Conservation (phyloP, 2,113 vertebrate species). For the Ochotona curzoniae region DNA sequence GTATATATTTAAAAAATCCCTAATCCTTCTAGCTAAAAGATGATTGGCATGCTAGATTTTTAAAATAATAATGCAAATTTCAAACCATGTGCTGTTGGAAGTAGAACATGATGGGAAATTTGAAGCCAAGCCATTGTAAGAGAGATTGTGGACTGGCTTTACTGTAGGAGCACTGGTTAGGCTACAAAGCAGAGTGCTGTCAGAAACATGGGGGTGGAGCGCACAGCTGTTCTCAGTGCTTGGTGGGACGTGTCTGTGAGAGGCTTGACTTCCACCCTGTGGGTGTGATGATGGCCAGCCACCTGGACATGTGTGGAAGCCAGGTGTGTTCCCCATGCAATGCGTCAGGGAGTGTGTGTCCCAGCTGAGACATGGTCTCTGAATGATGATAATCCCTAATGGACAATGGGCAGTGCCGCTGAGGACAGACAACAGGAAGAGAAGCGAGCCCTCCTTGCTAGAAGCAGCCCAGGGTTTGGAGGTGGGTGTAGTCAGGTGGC, state of each 20-base stretch:
- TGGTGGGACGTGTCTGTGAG: background rate
- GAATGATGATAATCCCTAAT: background rate
- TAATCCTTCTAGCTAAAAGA: background rate
- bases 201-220: background rate
- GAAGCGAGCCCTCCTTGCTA: background rate
- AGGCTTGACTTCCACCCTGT: background rate
- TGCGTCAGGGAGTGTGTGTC: background rate
- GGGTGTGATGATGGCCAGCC: background rate
- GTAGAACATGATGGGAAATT: background rate
- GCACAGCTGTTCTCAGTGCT: background rate
- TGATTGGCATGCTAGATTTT: background rate
- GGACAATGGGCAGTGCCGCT: background rate
- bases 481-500: background rate
- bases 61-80: background rate
- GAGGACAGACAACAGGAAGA: background rate
- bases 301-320: background rate
- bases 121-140: conserved; percentile 6
- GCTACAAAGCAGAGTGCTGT: background rate
- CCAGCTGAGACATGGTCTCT: background rate
- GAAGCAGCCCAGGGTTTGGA: background rate
- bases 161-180: background rate
- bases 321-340: background rate
- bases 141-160: background rate
- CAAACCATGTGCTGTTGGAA: background rate
- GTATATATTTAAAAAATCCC: background rate